Conservation (phyloP, 2,888 invertebrate species). For the Actias luna region DNA sequence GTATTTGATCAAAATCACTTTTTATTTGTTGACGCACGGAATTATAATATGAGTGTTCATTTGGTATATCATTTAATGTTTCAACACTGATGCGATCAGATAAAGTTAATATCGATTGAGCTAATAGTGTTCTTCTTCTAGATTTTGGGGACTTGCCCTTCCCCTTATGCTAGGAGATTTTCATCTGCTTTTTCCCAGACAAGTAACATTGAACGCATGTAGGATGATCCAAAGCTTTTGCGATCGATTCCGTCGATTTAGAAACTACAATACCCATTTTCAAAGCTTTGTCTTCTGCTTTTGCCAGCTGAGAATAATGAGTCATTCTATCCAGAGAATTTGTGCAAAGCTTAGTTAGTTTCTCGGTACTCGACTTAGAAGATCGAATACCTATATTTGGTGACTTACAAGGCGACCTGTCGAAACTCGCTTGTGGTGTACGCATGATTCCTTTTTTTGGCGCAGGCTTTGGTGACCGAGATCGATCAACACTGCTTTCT, state of each 20-base stretch:
- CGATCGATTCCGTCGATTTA: constrained; percentile 79
- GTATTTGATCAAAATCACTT: constrained; percentile 80
- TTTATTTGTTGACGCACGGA: constrained; percentile 54
- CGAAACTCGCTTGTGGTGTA: constrained; percentile 76
- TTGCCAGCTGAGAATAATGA: constrained; percentile 75
- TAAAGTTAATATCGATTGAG: constrained; percentile 62
- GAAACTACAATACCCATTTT: constrained; percentile 81
- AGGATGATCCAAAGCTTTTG: constrained; percentile 84
- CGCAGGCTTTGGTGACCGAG: constrained; percentile 73
- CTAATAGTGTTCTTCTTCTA: constrained; percentile 61
- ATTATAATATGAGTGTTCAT: constrained; percentile 61
- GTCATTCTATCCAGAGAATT: constrained; percentile 75
- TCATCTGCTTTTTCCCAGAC: constrained; percentile 81
- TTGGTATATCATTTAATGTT: constrained; percentile 60
- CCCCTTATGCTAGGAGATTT: constrained; percentile 85
- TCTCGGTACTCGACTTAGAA: constrained; percentile 68
- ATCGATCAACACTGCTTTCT: constrained; percentile 69
- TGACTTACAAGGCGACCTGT: constrained; percentile 73
- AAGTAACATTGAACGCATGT: constrained; percentile 89
- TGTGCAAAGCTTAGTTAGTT: constrained; percentile 71
- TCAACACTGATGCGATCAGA: constrained; percentile 75
- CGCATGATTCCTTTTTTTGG: constrained; percentile 79
- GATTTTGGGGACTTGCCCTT: constrained; percentile 84
- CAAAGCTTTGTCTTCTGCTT: constrained; percentile 76
- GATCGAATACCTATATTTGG: constrained; percentile 71